Percentiles rank a stretch among this genome's conserved stretches.
These are phyloP conservation scores for Pteropus rufus DNA, from an alignment of 2,797 vertebrate species.

Conservation along the genomic window DNA sequence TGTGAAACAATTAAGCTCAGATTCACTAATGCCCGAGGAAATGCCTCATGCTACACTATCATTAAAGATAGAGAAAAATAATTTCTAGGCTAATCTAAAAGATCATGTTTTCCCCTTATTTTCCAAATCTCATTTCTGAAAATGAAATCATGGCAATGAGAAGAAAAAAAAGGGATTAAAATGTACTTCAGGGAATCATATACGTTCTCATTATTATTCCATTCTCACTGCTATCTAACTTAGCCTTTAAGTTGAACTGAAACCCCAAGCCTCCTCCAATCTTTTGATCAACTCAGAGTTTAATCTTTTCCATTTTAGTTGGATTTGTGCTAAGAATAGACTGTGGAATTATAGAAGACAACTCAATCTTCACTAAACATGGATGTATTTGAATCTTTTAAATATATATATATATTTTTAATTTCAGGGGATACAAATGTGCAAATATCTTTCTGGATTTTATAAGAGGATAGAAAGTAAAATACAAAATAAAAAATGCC, in stretches of 20 bases:
- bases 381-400: background rate
- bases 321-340: constrained; percentile 52
- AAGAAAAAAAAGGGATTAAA: constrained; percentile 15
- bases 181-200: background rate
- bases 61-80: background rate
- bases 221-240: background rate
- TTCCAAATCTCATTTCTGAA: constrained; percentile 32
- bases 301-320: constrained; percentile 63
- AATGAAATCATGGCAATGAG: background rate
- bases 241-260: background rate
- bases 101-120: constrained; percentile 1
- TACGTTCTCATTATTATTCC: background rate
- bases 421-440: constrained; percentile 10
- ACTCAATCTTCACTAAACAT: constrained; percentile 31
- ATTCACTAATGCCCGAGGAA: background rate
- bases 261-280: background rate
- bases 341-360: constrained; percentile 42
- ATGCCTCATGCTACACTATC: background rate
- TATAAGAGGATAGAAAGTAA: background rate
- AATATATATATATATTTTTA: background rate
- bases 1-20: background rate
- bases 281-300: constrained; percentile 59
- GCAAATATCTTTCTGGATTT: constrained; percentile 30
- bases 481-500: background rate
- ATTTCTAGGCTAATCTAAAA: constrained; percentile 1